Base-by-base conservation (phyloP, 2,797 vertebrate genomes). In the Artibeus lituratus region DNA sequence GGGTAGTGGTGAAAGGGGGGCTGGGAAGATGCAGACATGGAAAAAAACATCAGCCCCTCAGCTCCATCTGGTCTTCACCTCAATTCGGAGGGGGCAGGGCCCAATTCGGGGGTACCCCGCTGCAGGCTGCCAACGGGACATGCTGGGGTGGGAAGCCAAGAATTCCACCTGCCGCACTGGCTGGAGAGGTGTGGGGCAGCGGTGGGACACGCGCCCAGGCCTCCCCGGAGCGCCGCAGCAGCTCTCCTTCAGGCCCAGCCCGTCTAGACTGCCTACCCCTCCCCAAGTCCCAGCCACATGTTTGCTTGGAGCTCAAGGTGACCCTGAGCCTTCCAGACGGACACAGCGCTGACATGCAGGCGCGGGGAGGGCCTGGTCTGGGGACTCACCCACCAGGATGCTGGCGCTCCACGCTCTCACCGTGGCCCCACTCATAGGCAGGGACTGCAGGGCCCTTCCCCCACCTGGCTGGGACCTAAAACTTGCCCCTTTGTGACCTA, bases 241-340 rank as follows among this genome's bases (percentile, higher is more conserved):
- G 74, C 22, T 5, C 29, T n/a, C 24, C 59, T 65, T 78, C n/a
- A 44, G 57, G 62, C 44, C 44, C 49, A 10, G 57, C 80, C 69
- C 55, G 26, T 55, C 78, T 14, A 84, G 69, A 22, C 39, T 29
- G 65, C 78, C 77, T 39, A 78, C 42, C 91, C 89, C 57, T 62
- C 22, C 82, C 78, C 86, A 81, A 39, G 77, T 65, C 92, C 83
- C 90, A 91, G 93, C 74, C 42, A 77, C 44, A 11, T 10, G 35
- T 76, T 87, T 1, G 29, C 93, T 0, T 2, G 91, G 51, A 98
- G 94, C 35, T 98, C 98, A 98, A 99, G 98, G 98, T 98, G 98
- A 98, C 98, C 96, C 98, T 98, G 96, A 98, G 92, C 51, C 90
- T 97, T 97, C 87, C 90, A 19, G 67, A 76, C 5, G 0, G 1